Base-by-base conservation (phyloP, 2,113 vertebrate species). In the Lamprologus tigripictilis region DNA sequence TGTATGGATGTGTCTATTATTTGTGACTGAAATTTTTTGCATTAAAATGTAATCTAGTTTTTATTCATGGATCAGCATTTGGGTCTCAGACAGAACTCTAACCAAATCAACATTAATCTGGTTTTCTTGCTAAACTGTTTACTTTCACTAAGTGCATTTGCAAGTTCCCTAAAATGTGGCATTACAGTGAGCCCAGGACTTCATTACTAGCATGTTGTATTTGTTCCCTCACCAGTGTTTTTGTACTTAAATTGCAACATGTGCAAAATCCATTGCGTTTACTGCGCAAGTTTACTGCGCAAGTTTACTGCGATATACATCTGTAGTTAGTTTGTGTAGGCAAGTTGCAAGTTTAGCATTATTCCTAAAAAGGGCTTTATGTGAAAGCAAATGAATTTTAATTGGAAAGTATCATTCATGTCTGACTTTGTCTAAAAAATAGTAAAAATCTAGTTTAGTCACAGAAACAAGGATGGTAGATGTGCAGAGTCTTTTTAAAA, bases 121-220 rank as follows among this genome's bases (percentile, higher is more conserved):
- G 19, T 21, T 68, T 68, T 68, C 33, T 63, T 33, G 28, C 58
- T 33, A 7, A 63, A 40, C 33, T 19, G 31, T 42, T 68, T 42
- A 42, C 12, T 71, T 23, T 4, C n/a, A 68, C n/a, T 63, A 33
- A 6, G n/a, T 71, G 66, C 35, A 23, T 71, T 3, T 71, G 11
- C 37, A 71, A 71, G n/a, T 16, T 23, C 35, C n/a, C 35, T 71
- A 42, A 42, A 71, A 9, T 71, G 35, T 42, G n/a, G n/a, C 3
- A 14, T 23, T 16, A 42, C n/a, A 23, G 7, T 42, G 63, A 23
- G n/a, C 17, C 11, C 35, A 1, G n/a, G 35, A 71, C n/a, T 42
- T 68, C 0, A 7, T 0, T 21, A 23, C n/a, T 8, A 23, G 0
- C 21, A 73, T 7, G 4, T 17, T 73, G 9, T 26, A 45, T 45